Conservation (phyloP, 2,888 invertebrate species). For the Xestia xanthographa region DNA sequence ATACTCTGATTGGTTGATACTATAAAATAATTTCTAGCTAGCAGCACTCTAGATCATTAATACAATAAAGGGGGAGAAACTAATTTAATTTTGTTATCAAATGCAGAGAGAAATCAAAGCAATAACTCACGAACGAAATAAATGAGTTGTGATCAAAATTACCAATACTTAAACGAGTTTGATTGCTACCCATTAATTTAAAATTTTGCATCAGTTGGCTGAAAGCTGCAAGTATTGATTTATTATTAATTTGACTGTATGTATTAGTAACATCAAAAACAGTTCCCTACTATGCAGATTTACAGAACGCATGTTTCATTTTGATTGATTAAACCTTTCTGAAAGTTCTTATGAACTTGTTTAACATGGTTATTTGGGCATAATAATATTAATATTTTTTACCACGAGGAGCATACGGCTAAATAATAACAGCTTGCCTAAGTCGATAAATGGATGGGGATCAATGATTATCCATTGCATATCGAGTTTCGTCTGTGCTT, state of each 20-base stretch:
- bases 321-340: not conserved
- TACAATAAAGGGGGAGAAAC: not conserved
- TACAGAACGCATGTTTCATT: not conserved
- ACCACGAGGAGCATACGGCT: too few relatives aligned
- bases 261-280: not conserved
- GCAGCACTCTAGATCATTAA: not conserved
- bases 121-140: slow-evolving; percentile 6
- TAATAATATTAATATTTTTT: not conserved
- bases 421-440: too few relatives aligned
- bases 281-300: not conserved
- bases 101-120: not conserved
- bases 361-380: not conserved
- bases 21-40: not conserved
- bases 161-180: slow-evolving; percentile 1
- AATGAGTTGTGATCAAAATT: not conserved
- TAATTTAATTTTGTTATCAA: slow-evolving; percentile 1
- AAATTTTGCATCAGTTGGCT: slow-evolving; percentile 19
- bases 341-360: not conserved
- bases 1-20: not conserved
- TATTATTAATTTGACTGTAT: slow-evolving; percentile 1
- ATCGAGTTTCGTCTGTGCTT: too few relatives aligned
- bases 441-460: too few relatives aligned
- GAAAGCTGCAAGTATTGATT: slow-evolving; percentile 8
- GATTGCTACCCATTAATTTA: not conserved
- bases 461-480: too few relatives aligned